These are phyloP conservation scores for Ceyx melanurus DNA, from an alignment of 2,113 vertebrate genomes.

Conservation along the genomic window DNA sequence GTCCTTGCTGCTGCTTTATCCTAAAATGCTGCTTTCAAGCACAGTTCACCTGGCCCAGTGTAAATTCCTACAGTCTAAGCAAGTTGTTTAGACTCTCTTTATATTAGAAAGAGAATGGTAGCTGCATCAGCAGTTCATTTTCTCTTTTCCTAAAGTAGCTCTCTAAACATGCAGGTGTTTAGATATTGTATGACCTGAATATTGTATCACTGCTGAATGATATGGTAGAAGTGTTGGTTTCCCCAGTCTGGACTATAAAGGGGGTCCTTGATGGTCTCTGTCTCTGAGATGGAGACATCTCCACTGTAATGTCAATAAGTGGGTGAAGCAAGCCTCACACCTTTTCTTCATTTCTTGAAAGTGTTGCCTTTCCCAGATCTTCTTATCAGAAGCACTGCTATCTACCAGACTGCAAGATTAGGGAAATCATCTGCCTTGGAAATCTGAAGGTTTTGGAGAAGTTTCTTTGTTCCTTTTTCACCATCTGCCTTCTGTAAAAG, in stretches of 20 bases:
- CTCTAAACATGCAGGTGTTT: not conserved
- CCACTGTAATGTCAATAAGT: not conserved
- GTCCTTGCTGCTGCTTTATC: not conserved
- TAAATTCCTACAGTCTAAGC: not conserved
- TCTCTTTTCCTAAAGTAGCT: not conserved
- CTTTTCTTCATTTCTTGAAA: not conserved
- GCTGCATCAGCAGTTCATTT: not conserved
- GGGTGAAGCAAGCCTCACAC: not conserved
- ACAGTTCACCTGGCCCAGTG: not conserved
- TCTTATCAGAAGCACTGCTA: not conserved
- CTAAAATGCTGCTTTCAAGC: not conserved
- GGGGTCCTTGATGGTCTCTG: not conserved
- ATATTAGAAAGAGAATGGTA: not conserved
- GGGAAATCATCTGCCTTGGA: not conserved
- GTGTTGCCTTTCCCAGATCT: not conserved
- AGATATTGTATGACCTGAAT: too few species aligned
- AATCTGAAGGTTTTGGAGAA: not conserved
- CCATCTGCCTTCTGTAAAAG: not conserved
- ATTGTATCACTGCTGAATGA: not conserved
- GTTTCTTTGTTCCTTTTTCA: not conserved
- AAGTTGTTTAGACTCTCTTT: accelerated
- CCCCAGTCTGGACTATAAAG: not conserved
- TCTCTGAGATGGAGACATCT: not conserved
- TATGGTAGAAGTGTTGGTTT: not conserved
- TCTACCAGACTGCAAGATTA: not conserved